Percentiles rank a stretch among this genome's conserved stretches.
Evolutionary conservation across 2,797 vertebrate species (phyloP).

Genomic region (Petrocephalus sullivani): DNA sequence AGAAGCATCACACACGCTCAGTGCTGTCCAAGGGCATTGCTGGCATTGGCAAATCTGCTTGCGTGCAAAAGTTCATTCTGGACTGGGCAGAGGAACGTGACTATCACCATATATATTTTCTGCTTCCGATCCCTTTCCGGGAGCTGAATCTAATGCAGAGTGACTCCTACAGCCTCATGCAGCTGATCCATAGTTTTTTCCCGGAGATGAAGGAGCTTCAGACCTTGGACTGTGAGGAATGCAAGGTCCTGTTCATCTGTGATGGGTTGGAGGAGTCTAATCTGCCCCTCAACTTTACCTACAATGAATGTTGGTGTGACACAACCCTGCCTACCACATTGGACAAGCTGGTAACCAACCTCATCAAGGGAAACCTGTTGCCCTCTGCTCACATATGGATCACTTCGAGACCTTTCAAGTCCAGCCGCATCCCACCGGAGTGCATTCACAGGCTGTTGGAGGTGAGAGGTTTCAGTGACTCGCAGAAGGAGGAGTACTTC

Average conservation of each 20-base stretch:
- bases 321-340: constrained; percentile 16
- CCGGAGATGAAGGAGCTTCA: constrained; percentile 52
- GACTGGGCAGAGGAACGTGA: constrained; percentile 57
- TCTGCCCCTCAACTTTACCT: constrained; percentile 45
- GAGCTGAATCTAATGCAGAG: constrained; percentile 51
- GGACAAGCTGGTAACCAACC: constrained; percentile 52
- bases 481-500: constrained; percentile 58
- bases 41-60: constrained; percentile 63
- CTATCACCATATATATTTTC: constrained; percentile 50
- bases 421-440: constrained; percentile 48
- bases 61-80: constrained; percentile 53
- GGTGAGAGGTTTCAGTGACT: constrained; percentile 54
- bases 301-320: constrained; percentile 40
- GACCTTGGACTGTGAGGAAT: constrained; percentile 32
- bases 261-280: constrained; percentile 64
- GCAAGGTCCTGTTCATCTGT: constrained; percentile 56
- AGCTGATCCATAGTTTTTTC: constrained; percentile 54
- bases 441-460: constrained; percentile 42
- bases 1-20: background rate
- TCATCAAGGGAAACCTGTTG: constrained; percentile 55
- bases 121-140: constrained; percentile 57
- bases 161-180: constrained; percentile 39
- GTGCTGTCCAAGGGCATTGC: constrained; percentile 51
- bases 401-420: constrained; percentile 41
- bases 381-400: constrained; percentile 37